These are phyloP conservation scores for Watsonalla binaria DNA, from an alignment of 2,888 invertebrate genomes.

Conservation along the genomic window DNA sequence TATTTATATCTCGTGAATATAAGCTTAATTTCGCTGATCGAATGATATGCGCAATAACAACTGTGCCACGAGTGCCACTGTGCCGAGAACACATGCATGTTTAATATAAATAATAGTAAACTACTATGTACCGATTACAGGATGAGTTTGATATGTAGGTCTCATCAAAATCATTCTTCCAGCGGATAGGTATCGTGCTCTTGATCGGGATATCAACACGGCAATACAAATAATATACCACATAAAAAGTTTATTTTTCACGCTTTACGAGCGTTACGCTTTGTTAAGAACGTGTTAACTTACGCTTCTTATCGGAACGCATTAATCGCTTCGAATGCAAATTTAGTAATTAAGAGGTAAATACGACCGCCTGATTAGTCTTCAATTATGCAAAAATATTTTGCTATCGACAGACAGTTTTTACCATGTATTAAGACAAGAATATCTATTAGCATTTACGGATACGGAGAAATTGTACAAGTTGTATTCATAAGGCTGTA, in stretches of 20 bases:
- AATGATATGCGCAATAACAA: too few species aligned
- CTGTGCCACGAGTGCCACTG: too few species aligned
- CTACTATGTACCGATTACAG: too few species aligned
- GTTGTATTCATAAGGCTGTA: too few species aligned
- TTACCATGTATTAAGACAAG: not conserved
- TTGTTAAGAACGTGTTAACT: not conserved
- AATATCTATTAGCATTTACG: not conserved
- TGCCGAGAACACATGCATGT: too few species aligned
- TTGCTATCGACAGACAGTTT: not conserved
- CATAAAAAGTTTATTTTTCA: not conserved
- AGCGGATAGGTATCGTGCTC: not conserved
- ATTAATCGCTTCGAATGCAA: slow-evolving; percentile 9
- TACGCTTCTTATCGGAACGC: not conserved
- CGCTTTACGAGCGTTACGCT: not conserved
- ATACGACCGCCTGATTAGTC: slow-evolving; percentile 14
- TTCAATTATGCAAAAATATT: slow-evolving; percentile 9
- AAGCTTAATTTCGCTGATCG: too few species aligned
- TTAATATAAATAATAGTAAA: too few species aligned
- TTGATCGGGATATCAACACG: not conserved
- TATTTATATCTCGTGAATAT: too few species aligned
- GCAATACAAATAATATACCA: not conserved
- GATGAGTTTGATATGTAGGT: too few species aligned
- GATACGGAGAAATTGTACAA: too few species aligned
- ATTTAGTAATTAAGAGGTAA: slow-evolving; percentile 15
- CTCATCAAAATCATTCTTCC: too few species aligned